phyloP scores from a whole-genome alignment of 2,888 invertebrate species.

The Octonoba sinensis region DNA sequence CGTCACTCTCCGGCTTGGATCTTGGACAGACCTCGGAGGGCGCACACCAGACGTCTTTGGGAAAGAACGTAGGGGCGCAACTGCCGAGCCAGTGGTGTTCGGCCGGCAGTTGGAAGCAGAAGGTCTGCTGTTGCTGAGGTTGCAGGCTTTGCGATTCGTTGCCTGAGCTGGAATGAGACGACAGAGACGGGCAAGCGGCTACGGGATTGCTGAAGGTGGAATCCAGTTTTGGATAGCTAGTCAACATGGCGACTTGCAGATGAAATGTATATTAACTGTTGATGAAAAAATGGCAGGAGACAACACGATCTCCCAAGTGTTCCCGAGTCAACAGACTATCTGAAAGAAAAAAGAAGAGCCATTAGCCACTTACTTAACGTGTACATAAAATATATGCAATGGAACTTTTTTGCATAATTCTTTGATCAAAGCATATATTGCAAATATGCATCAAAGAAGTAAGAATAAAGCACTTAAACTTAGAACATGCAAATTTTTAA shows the following conservation, averaged over 20 bases:
- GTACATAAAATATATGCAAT: no score
- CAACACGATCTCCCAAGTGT: conserved; percentile 25
- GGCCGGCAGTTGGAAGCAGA: background rate
- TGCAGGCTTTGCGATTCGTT: background rate
- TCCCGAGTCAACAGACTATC: background rate
- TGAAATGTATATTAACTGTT: conserved; percentile 13
- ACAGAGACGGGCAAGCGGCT: conserved; percentile 5
- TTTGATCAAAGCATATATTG: no score
- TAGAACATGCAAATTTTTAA: no score
- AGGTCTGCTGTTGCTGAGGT: background rate
- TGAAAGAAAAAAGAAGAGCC: conserved; percentile 23
- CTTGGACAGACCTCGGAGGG: background rate
- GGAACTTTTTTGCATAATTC: no score
- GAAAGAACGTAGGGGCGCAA: background rate
- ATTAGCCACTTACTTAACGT: background rate
- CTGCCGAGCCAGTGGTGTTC: conserved; percentile 4
- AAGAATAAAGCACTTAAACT: no score
- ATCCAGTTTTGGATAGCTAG: conserved; percentile 37
- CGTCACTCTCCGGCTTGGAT: background rate
- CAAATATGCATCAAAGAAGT: no score
- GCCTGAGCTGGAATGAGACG: background rate
- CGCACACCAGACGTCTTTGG: conserved; percentile 1
- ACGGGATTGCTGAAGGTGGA: conserved; percentile 59
- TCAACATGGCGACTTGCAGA: conserved; percentile 51
- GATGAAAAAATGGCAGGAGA: conserved; percentile 30